These are phyloP conservation scores for Arvicanthis niloticus DNA, from an alignment of 2,113 vertebrate species.

Conservation along the genomic window DNA sequence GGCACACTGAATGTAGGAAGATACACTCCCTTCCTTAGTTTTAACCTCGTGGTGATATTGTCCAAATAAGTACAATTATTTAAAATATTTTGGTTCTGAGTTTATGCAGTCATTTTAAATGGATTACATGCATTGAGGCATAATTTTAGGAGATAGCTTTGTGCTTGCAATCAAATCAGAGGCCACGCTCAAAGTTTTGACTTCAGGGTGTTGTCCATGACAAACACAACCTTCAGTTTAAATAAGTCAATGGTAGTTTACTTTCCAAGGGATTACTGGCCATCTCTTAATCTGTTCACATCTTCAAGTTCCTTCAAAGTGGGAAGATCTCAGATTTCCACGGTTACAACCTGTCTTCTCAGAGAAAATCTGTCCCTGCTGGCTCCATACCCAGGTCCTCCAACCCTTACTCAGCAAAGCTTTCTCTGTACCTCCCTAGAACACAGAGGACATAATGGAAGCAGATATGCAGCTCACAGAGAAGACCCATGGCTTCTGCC, in stretches of 20 bases:
- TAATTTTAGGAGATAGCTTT: not conserved
- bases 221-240: not conserved
- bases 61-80: not conserved
- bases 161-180: not conserved
- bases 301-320: too few species aligned
- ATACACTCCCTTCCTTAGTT: not conserved
- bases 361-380: not conserved
- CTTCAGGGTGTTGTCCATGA: not conserved
- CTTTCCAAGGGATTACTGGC: not conserved
- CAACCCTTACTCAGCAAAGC: not conserved
- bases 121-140: not conserved
- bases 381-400: not conserved
- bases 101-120: not conserved
- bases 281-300: not conserved
- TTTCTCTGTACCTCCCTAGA: not conserved
- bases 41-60: not conserved
- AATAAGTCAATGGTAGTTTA: accelerated
- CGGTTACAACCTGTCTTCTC: not conserved
- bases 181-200: not conserved
- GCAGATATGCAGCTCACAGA: not conserved
- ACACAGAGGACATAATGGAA: accelerated
- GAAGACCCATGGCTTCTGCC: not conserved
- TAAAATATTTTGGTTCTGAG: not conserved
- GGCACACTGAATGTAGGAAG: not conserved
- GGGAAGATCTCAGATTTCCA: not conserved